Conservation (phyloP, 2,797 vertebrate genomes). For the Mormyrops boulengeri region DNA sequence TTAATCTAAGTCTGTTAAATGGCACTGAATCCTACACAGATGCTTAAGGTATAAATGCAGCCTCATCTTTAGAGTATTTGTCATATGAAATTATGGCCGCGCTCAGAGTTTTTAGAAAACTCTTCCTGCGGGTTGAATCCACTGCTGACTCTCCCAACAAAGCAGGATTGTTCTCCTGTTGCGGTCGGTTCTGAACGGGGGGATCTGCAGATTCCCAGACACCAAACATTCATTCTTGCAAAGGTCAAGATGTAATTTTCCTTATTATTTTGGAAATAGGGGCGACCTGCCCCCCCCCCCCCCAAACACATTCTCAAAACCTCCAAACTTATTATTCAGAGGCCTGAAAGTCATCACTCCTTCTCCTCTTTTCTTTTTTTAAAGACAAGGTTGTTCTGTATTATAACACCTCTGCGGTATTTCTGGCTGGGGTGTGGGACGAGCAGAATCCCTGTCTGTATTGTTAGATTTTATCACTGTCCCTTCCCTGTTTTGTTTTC, state of each 20-base stretch:
- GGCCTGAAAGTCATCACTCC: background rate
- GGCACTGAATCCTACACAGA: background rate
- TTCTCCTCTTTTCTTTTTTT: background rate
- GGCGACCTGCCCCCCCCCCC: background rate
- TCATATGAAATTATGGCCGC: background rate
- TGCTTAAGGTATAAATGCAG: background rate
- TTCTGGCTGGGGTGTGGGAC: background rate
- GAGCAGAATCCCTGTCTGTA: constrained; percentile 46
- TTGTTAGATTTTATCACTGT: constrained; percentile 47
- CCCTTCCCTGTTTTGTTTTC: constrained; percentile 37
- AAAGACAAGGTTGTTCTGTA: background rate
- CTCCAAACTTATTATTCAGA: background rate
- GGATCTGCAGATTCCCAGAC: background rate
- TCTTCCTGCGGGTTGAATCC: background rate
- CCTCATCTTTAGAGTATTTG: background rate
- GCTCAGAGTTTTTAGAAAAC: background rate
- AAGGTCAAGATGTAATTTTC: constrained; percentile 2
- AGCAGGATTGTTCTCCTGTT: background rate
- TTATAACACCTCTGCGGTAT: background rate
- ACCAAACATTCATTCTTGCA: background rate
- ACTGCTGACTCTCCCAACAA: background rate
- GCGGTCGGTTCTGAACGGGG: background rate
- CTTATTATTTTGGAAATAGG: background rate
- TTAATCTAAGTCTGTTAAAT: background rate
- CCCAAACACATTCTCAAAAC: background rate